phyloP scores from a whole-genome alignment of 1,140 invertebrate species.

The Oryctes rhinoceros region DNA sequence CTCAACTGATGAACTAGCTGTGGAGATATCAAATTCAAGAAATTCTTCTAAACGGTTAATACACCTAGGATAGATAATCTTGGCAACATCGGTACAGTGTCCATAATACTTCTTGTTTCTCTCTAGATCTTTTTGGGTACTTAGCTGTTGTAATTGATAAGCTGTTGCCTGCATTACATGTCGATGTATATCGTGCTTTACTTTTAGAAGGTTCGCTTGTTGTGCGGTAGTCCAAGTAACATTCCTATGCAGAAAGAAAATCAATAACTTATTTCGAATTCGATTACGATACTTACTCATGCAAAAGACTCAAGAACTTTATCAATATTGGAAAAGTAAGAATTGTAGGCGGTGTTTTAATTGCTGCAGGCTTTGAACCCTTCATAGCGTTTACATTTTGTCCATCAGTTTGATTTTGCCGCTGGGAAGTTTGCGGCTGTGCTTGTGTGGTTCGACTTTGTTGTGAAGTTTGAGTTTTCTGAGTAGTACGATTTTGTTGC shows the following conservation, averaged over 20 bases:
- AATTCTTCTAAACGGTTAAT: constrained; percentile 61
- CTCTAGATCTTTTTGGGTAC: constrained; percentile 49
- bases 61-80: constrained; percentile 60
- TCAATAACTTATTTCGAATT: not conserved
- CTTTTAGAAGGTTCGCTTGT: constrained; percentile 59
- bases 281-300: constrained; percentile 58
- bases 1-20: constrained; percentile 62
- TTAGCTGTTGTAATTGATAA: constrained; percentile 45
- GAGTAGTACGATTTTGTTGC: constrained; percentile 43
- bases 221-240: constrained; percentile 60
- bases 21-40: constrained; percentile 61
- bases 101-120: constrained; percentile 56
- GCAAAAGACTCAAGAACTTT: constrained; percentile 62
- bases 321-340: constrained; percentile 60
- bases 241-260: constrained; percentile 56
- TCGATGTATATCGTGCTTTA: constrained; percentile 62
- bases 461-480: not conserved
- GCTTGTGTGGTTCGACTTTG: constrained; percentile 4
- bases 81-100: constrained; percentile 57
- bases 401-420: not conserved
- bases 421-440: not conserved
- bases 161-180: constrained; percentile 61
- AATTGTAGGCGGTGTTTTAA: constrained; percentile 53
- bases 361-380: constrained; percentile 48
- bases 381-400: constrained; percentile 56